Conservation (phyloP, 2,888 invertebrate species). For the Tholera decimalis region DNA sequence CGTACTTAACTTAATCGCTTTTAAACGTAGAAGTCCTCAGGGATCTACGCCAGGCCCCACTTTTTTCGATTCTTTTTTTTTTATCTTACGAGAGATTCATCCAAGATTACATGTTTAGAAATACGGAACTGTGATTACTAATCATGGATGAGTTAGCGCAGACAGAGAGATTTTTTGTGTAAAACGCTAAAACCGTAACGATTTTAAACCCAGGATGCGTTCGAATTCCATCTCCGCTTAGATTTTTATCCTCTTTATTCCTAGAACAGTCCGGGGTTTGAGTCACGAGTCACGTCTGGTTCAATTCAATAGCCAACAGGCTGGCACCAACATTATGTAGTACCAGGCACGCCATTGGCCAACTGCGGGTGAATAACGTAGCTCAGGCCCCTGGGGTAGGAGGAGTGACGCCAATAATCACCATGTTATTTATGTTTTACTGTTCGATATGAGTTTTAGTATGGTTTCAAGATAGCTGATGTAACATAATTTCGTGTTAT, state of each 20-base stretch:
- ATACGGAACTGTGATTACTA: not conserved
- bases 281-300: constrained; percentile 25
- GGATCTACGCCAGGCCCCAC: not conserved
- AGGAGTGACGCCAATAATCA: not conserved
- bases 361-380: not conserved
- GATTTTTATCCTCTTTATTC: constrained; percentile 12
- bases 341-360: constrained; percentile 6
- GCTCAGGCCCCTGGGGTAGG: not conserved
- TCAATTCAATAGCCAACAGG: not conserved
- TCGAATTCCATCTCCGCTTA: constrained; percentile 7
- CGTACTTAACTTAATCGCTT: not conserved
- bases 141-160: not conserved
- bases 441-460: not conserved
- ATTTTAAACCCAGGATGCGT: not conserved
- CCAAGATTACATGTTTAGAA: not conserved
- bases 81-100: not conserved
- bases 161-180: not conserved
- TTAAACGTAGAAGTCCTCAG: not conserved
- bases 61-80: not conserved
- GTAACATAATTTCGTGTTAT: not conserved
- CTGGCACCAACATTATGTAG: not conserved
- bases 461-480: not conserved
- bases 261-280: constrained; percentile 20
- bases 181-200: not conserved
- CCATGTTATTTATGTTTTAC: constrained; percentile 4